Conservation (phyloP, 2,113 vertebrate genomes). For the Indri indri region DNA sequence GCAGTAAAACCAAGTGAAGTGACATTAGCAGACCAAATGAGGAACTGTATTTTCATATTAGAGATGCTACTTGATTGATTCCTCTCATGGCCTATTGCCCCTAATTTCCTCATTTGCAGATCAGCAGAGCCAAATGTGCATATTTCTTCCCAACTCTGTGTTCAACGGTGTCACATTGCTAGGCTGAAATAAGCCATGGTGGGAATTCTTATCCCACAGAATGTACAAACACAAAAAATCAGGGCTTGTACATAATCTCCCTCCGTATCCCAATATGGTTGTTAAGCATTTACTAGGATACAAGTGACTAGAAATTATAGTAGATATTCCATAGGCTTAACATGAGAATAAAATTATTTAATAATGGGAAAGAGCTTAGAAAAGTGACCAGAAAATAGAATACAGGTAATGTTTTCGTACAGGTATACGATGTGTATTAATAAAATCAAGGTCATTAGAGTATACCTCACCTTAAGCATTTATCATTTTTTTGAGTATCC, state of each 20-base stretch:
- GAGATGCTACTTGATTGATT: background rate
- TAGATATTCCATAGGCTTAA: background rate
- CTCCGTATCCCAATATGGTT: background rate
- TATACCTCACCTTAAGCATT: no score
- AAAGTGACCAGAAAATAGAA: background rate
- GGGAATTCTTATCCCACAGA: background rate
- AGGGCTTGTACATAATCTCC: background rate
- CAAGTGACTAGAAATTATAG: background rate
- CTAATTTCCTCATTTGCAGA: background rate
- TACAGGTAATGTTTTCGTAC: no score
- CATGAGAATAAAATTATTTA: background rate
- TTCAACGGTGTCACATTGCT: background rate
- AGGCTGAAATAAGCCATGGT: background rate
- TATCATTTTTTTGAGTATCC: no score
- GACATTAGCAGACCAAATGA: background rate
- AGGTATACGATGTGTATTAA: no score
- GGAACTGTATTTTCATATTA: background rate
- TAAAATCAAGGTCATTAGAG: no score
- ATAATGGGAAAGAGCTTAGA: background rate
- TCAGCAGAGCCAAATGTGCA: background rate
- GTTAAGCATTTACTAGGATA: background rate
- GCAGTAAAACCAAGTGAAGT: background rate
- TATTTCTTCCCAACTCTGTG: background rate
- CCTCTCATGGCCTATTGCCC: accelerated
- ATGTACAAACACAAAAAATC: background rate